Evolutionary conservation across 2,888 invertebrate genomes (phyloP), one percentile per base, ranked within the genome.

Genomic region (Cheilosia impressa): DNA sequence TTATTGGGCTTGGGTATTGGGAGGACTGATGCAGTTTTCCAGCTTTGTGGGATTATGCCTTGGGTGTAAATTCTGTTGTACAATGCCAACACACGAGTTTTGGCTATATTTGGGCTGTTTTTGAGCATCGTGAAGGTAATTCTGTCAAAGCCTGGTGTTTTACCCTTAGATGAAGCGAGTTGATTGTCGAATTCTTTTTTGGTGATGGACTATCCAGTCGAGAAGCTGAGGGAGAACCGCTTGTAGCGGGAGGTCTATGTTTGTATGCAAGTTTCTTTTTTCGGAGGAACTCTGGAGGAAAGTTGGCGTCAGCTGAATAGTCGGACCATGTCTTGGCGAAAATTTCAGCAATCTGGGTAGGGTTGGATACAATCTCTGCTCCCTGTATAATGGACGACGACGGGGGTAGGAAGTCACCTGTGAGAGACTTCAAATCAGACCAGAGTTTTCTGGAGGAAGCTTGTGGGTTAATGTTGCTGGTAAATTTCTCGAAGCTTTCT

Each of bases 61-160:
- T 22, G 22, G 22, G 22, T 9, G 13, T 52, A 31, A 5, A 65
- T 52, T 3, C 41, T 50, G n/a, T 65, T 65, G 17, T 50, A 65
- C 13, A 65, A 15, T 15, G 6, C 10, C 6, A 34, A 7, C 31
- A 47, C 10, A 13, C 63, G 13, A 31, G n/a, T 6, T 34, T 31
- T 63, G 9, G 9, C 31, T 2, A 34, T 55, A 15, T 55, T 34
- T 34, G n/a, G 27, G n/a, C 4, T 31, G 34, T 34, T 3, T 15
- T 22, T 15, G 27, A 55, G 17, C 41, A 41, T 41, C 10, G 15
- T 41, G 41, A 31, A 31, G 10, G 31, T 34, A 7, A 55, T 34
- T 55, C 55, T 55, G 34, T 34, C 55, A 15, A 9, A 34, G 0
- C 55, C 34, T 7, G 55, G 55, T 0, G 31, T n/a, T 34, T 34